These are phyloP conservation scores for Iselma pallidipennis DNA, from an alignment of 2,888 invertebrate genomes.

Conservation along the genomic window DNA sequence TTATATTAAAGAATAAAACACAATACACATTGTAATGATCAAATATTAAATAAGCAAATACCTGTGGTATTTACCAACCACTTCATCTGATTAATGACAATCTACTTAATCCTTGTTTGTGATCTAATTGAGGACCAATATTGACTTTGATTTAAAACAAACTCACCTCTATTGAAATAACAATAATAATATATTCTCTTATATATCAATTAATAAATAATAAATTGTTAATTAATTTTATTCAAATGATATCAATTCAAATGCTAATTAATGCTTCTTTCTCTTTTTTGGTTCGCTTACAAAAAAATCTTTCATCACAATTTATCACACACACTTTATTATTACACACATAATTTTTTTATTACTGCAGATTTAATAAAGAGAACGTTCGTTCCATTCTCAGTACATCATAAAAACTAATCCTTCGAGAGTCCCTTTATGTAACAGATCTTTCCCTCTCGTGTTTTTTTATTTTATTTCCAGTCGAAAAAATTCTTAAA, in stretches of 20 bases:
- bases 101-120: background rate
- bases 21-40: background rate
- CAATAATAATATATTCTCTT: constrained; percentile 28
- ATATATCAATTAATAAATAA: constrained; percentile 17
- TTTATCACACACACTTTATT: background rate
- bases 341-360: constrained; percentile 32
- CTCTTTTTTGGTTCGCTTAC: no score
- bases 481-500: background rate
- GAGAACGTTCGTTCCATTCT: constrained; percentile 34
- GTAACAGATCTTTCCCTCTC: background rate
- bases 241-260: no score
- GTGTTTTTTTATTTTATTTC: background rate
- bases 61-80: background rate
- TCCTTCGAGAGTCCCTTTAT: constrained; percentile 33
- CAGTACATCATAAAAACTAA: constrained; percentile 33
- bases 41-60: background rate
- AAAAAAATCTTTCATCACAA: no score
- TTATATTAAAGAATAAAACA: background rate
- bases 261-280: no score
- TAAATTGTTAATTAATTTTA: no score
- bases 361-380: constrained; percentile 35
- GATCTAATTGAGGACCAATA: background rate
- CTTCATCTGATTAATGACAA: background rate
- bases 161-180: background rate
- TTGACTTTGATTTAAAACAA: background rate